These are phyloP conservation scores for Halcyon chelicuti DNA, from an alignment of 2,797 vertebrate species.

Conservation along the genomic window DNA sequence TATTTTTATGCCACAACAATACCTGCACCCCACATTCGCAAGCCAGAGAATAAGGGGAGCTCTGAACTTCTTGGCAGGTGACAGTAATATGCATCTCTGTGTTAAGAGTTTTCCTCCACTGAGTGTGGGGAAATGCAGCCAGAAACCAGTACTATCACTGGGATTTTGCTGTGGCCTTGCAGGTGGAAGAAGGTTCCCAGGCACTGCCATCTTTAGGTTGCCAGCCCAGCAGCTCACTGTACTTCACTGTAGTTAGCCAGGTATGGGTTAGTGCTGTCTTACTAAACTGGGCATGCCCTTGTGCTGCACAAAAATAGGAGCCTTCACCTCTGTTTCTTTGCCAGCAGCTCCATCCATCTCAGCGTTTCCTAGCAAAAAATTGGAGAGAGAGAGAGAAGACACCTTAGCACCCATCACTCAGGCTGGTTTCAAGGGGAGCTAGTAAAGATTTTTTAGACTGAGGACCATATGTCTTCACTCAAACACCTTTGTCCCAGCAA, in stretches of 20 bases:
- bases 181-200: background rate
- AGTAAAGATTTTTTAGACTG: background rate
- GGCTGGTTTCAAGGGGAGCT: background rate
- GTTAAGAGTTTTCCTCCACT: background rate
- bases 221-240: background rate
- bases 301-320: background rate
- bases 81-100: background rate
- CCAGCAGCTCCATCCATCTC: background rate
- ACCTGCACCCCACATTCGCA: background rate
- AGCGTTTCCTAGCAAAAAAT: background rate
- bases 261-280: background rate
- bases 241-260: background rate
- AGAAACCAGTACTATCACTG: background rate
- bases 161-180: background rate
- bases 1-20: background rate
- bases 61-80: background rate
- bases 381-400: background rate
- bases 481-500: background rate
- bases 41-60: background rate
- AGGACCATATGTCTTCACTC: background rate
- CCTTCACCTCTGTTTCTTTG: constrained; percentile 25
- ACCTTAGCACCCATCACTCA: background rate
- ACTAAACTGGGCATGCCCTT: background rate
- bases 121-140: background rate
- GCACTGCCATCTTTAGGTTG: background rate